These are phyloP conservation scores for Polymixis lichenea DNA, from an alignment of 2,888 invertebrate genomes.

Conservation along the genomic window DNA sequence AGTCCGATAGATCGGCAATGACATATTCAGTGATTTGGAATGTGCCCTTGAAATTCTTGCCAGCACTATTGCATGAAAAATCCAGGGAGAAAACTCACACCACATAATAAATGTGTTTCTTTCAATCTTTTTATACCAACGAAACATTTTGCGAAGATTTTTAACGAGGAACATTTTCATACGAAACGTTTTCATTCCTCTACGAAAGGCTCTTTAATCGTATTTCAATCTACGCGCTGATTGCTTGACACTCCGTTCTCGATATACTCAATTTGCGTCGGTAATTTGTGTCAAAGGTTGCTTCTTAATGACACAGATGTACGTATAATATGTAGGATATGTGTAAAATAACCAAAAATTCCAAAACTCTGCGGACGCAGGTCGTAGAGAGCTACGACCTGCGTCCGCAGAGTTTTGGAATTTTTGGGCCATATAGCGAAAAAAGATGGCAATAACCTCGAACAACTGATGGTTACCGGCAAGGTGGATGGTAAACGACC, in stretches of 20 bases:
- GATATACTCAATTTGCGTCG: constrained; percentile 17
- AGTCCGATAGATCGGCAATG: no score
- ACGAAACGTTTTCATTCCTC: background rate
- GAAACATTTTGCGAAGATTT: background rate
- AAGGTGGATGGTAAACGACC: no score
- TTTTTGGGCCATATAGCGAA: no score
- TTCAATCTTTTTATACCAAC: background rate
- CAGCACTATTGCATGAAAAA: background rate
- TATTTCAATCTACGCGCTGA: constrained; percentile 32
- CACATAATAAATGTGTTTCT: no score
- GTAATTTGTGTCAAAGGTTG: constrained; percentile 14
- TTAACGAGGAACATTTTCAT: no score
- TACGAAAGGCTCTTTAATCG: background rate
- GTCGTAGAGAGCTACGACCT: no score
- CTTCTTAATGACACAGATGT: background rate
- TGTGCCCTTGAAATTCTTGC: background rate
- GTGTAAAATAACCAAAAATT: no score
- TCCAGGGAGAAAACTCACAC: background rate
- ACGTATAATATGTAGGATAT: background rate
- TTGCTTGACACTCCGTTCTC: constrained; percentile 1
- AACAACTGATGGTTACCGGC: no score
- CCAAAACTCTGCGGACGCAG: no score
- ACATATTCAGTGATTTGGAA: background rate
- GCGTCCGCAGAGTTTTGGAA: no score
- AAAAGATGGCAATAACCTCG: no score